Evolutionary conservation across 30 jellyfish, hydroid and myxozoan genomes (phyloP), one percentile per base, ranked within the genome.

Genomic region (Cassiopea xamachana): DNA sequence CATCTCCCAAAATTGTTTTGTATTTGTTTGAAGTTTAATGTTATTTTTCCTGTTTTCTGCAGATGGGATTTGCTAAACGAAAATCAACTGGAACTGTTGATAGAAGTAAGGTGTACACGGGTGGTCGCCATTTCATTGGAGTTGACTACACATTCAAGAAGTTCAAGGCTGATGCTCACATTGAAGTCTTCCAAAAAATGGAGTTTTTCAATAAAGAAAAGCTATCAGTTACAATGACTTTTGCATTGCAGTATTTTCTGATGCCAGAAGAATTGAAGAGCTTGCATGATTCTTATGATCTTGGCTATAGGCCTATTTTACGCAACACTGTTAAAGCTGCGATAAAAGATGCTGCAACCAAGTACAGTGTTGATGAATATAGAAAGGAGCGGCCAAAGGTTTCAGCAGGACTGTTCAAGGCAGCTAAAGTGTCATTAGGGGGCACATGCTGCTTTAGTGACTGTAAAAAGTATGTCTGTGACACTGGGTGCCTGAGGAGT

Each of bases 31-130:
- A 27, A 27, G 39, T 55, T 3, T 55, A 55, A 3, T 3, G 12
- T 3, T 10, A 55, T 55, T 55, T 10, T 64, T 13, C 27, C 43
- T 64, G 74, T 14, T 50, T 60, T 43, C 7, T 9, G 60, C 81
- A 89, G 96, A 89, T 89, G 96, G 96, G 96, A 14, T 89, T 89
- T 89, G 92, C 75, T 1, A 83, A 89, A 79, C 72, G 80, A 70
- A 89, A 89, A 64, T 81, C 96, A 58, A 89, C 96, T 6, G 96
- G 96, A 45, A 13, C 92, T 39, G 92, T 89, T 1, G 92, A 80
- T 73, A 59, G 92, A 58, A 82, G 96, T 75, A 89, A 73, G 77
- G 96, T 89, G 9, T 89, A 89, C 84, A 60, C 46, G 85, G 92
- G 92, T 47, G 96, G 96, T 0, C 90, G 96, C 5, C 89, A 89